These are phyloP conservation scores for Grapholita molesta DNA, from an alignment of 1,140 invertebrate genomes.

Conservation along the genomic window DNA sequence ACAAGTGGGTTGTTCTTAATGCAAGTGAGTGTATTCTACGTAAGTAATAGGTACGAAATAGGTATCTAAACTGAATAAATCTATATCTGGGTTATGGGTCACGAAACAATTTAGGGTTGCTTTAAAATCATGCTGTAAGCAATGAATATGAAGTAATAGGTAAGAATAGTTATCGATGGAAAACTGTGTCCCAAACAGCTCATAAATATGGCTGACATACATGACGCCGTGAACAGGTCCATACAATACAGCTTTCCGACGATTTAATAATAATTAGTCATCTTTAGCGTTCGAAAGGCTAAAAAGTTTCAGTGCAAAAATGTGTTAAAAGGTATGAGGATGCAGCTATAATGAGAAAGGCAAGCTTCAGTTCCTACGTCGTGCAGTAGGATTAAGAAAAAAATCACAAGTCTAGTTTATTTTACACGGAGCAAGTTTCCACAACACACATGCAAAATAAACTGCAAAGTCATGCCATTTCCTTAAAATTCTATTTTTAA, in stretches of 20 bases:
- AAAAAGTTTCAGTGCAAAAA: too few species aligned
- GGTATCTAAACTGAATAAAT: neutral
- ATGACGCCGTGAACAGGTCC: too few species aligned
- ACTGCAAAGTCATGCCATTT: too few species aligned
- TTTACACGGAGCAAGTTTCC: too few species aligned
- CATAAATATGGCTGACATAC: too few species aligned
- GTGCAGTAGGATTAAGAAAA: neutral
- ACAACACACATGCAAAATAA: neutral
- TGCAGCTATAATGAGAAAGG: neutral
- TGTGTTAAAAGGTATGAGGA: neutral
- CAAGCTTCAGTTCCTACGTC: neutral
- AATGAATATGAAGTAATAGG: neutral
- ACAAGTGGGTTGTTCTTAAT: neutral
- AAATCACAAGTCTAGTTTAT: too few species aligned
- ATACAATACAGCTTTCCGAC: too few species aligned
- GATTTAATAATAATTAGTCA: slow-evolving; percentile 12
- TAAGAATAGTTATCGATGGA: too few species aligned
- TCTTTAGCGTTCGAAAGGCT: too few species aligned
- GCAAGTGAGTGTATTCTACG: too few species aligned
- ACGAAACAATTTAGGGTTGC: slow-evolving; percentile 6
- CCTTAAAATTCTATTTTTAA: too few species aligned
- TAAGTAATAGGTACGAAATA: neutral
- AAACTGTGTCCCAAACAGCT: too few species aligned
- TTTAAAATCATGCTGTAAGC: neutral
- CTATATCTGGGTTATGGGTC: neutral